Evolutionary conservation across 2,797 vertebrate genomes (phyloP).

Genomic region (Pterois miles): DNA sequence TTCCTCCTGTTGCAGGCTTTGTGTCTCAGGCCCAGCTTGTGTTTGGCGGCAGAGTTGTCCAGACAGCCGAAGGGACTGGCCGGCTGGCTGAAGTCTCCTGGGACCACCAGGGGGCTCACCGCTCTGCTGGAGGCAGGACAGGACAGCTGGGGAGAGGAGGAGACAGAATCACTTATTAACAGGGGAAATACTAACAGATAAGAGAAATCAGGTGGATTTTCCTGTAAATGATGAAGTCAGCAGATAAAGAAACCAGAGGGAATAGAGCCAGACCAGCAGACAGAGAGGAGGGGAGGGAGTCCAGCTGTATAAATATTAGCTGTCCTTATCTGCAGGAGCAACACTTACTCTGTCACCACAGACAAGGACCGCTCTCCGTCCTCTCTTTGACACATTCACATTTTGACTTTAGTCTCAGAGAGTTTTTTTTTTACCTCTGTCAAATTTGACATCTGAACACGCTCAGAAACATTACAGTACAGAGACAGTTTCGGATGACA

Average conservation of each 20-base stretch:
- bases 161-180: neutral
- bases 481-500: neutral
- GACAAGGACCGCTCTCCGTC: neutral
- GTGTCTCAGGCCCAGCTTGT: constrained; percentile 88
- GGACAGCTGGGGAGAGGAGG: constrained; percentile 66
- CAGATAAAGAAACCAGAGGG: neutral
- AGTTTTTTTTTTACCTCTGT: neutral
- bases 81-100: constrained; percentile 84
- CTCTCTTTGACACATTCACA: neutral
- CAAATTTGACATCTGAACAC: neutral
- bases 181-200: neutral
- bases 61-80: constrained; percentile 84
- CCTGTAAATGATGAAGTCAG: neutral
- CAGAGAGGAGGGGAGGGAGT: neutral
- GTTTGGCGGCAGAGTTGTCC: constrained; percentile 89
- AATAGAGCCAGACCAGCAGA: neutral
- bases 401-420: neutral
- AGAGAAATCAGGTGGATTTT: neutral
- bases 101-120: constrained; percentile 78
- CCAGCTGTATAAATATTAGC: constrained; percentile 63
- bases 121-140: constrained; percentile 78
- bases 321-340: constrained; percentile 49
- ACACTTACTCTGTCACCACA: constrained; percentile 30
- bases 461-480: too few relatives aligned
- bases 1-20: constrained; percentile 81